Evolutionary conservation across 2,888 invertebrate genomes (phyloP).

Genomic region (Hartigia nigra): DNA sequence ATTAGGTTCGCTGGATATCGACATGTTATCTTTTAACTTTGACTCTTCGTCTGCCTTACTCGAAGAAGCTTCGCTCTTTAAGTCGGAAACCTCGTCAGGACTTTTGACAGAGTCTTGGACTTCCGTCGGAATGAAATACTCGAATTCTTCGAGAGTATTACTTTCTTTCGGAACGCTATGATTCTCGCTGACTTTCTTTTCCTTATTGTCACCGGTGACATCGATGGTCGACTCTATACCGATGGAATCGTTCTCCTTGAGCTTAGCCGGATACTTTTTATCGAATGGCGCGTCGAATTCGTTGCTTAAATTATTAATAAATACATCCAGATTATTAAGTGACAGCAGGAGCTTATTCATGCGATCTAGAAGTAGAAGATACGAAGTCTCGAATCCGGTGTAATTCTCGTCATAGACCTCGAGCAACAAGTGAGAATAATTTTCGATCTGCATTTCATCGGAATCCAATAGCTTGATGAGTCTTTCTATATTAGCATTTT

Average conservation of each 20-base stretch:
- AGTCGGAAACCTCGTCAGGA: conserved; percentile 22
- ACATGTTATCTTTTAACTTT: conserved; percentile 12
- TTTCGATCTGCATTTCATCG: conserved; percentile 11
- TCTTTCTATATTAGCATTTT: conserved; percentile 25
- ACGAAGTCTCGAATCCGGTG: neutral
- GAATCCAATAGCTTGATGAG: conserved; percentile 23
- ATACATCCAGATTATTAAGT: neutral
- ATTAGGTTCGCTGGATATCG: neutral
- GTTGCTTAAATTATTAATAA: conserved; percentile 10
- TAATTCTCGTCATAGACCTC: conserved; percentile 25
- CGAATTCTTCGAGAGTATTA: conserved; percentile 35
- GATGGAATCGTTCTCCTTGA: conserved; percentile 22
- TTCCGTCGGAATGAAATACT: conserved; percentile 40
- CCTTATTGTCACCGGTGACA: conserved; percentile 22
- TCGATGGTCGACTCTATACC: conserved; percentile 30
- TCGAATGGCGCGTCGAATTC: conserved; percentile 18
- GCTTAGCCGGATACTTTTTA: conserved; percentile 17
- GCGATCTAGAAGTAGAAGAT: neutral
- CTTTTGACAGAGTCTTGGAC: conserved; percentile 35
- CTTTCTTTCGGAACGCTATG: conserved; percentile 11
- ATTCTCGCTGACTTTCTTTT: neutral
- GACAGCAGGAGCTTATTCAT: neutral
- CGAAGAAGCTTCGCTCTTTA: conserved; percentile 21
- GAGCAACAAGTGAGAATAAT: conserved; percentile 25
- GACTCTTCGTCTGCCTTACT: conserved; percentile 13